Conservation (phyloP, 2,113 vertebrate genomes). For the Pycnonotus jocosus region DNA sequence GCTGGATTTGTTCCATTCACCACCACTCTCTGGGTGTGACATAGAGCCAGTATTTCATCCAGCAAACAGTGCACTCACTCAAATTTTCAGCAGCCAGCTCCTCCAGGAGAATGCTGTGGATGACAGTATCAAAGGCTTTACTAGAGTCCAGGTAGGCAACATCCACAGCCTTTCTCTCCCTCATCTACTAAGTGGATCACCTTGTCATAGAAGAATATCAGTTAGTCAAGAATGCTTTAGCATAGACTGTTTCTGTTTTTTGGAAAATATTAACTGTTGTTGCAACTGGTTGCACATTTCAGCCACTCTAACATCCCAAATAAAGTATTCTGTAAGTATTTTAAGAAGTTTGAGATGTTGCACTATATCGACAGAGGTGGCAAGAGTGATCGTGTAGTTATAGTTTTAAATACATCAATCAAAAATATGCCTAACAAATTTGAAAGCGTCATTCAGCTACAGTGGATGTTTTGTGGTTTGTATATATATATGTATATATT, state of each 20-base stretch:
- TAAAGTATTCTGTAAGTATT: not conserved
- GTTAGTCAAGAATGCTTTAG: not conserved
- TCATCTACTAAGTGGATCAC: not conserved
- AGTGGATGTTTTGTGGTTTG: not conserved
- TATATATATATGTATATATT: too few relatives aligned
- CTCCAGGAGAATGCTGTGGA: not conserved
- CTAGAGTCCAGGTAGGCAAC: too few relatives aligned
- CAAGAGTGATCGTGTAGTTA: not conserved
- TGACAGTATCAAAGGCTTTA: not conserved
- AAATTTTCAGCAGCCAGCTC: not conserved
- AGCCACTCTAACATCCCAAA: not conserved
- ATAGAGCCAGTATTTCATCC: not conserved
- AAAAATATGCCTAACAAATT: not conserved
- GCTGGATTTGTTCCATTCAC: not conserved
- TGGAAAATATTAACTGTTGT: not conserved
- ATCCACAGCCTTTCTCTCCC: not conserved
- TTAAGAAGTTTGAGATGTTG: not conserved
- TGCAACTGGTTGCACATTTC: not conserved
- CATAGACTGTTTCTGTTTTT: not conserved
- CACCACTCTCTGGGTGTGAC: not conserved
- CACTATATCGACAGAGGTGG: not conserved
- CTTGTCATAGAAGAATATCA: not conserved
- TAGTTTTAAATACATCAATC: not conserved
- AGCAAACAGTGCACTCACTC: not conserved
- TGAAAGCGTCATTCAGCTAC: not conserved